These are phyloP conservation scores for Saturnia japonica DNA, from an alignment of 2,888 invertebrate genomes.

Conservation along the genomic window DNA sequence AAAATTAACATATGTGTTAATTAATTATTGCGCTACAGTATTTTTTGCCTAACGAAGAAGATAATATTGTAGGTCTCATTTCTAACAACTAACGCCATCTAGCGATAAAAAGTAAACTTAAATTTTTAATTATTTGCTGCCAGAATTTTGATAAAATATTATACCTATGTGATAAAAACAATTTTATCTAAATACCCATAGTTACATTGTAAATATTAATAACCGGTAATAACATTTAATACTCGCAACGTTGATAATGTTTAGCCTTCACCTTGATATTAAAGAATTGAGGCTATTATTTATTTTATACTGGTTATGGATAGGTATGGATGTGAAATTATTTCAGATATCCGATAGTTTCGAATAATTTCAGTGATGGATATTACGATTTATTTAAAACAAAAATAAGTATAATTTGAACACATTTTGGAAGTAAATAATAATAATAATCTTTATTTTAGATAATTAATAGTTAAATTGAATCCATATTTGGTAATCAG, in stretches of 20 bases:
- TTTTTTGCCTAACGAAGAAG: neutral
- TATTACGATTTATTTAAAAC: too few species aligned
- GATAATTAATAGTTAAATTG: too few species aligned
- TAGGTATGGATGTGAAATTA: too few species aligned
- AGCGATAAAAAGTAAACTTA: neutral
- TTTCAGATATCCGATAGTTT: too few species aligned
- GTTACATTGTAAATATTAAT: constrained; percentile 2
- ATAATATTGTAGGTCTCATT: neutral
- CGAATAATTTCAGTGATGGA: too few species aligned
- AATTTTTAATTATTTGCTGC: constrained; percentile 2
- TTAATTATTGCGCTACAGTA: too few species aligned
- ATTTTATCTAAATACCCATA: neutral
- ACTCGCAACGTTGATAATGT: neutral
- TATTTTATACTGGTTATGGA: neutral
- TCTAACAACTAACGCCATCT: constrained; percentile 19
- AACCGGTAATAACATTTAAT: neutral
- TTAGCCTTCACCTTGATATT: neutral
- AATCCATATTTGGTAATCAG: too few species aligned
- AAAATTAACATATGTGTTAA: too few species aligned
- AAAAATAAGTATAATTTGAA: too few species aligned
- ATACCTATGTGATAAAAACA: neutral
- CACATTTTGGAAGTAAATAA: too few species aligned
- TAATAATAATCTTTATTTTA: too few species aligned
- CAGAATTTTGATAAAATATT: neutral
- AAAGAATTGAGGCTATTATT: neutral